Conservation (phyloP, 1,140 invertebrate genomes). For the Cotesia typhae region DNA sequence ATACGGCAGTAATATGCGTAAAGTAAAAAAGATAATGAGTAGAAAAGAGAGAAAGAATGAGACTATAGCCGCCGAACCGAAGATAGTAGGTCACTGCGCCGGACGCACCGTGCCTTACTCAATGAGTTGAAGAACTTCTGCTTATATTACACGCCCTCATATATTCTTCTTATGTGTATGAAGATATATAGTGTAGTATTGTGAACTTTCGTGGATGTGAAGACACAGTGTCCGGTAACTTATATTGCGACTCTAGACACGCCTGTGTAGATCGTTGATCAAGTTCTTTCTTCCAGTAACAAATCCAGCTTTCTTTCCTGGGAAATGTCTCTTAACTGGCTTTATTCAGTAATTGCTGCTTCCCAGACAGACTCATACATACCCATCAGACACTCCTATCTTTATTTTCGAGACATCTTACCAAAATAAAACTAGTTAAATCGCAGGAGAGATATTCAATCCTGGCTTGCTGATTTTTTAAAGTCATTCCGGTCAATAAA, state of each 20-base stretch:
- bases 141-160: conserved; percentile 20
- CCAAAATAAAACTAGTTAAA: background rate
- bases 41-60: conserved; percentile 38
- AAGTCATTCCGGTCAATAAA: too few relatives aligned
- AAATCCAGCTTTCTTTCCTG: conserved; percentile 51
- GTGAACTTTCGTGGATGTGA: conserved; percentile 28
- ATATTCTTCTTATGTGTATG: too few relatives aligned
- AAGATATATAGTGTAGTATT: background rate
- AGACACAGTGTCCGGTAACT: background rate
- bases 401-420: conserved; percentile 2
- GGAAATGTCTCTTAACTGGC: conserved; percentile 46
- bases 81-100: conserved; percentile 65
- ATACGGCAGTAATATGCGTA: conserved; percentile 16
- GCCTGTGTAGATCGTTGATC: conserved; percentile 42
- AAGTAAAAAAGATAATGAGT: conserved; percentile 15
- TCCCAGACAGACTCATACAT: background rate
- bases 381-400: background rate
- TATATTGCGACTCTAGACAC: conserved; percentile 42
- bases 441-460: background rate
- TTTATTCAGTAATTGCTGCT: conserved; percentile 12
- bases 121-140: conserved; percentile 6
- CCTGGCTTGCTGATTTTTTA: too few relatives aligned
- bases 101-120: conserved; percentile 56
- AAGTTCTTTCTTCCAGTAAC: conserved; percentile 47
- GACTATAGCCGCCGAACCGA: conserved; percentile 53